Percentiles rank a stretch among this genome's conserved stretches.
Evolutionary conservation across 1,140 invertebrate species (phyloP).

Genomic region (Bombus consobrinus): DNA sequence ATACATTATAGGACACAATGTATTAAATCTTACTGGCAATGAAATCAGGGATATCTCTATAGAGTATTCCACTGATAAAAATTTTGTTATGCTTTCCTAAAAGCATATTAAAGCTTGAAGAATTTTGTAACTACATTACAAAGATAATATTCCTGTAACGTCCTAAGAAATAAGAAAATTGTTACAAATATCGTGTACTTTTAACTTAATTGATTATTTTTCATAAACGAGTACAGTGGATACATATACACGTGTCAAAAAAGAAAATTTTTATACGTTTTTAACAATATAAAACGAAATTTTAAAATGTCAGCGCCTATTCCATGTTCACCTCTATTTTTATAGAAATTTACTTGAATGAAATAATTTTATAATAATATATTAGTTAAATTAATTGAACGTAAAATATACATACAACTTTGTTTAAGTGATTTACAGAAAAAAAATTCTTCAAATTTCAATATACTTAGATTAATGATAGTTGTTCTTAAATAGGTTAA

Average conservation of each 20-base stretch:
- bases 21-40: slow-evolving; percentile 59
- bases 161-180: background rate
- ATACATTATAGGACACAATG: slow-evolving; percentile 51
- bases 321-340: background rate
- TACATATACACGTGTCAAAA: background rate
- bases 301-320: background rate
- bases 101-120: slow-evolving; percentile 35
- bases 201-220: background rate
- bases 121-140: slow-evolving; percentile 35
- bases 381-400: background rate
- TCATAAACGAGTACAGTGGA: background rate
- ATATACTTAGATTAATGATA: slow-evolving; percentile 31
- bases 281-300: background rate
- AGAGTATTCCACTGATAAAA: slow-evolving; percentile 19
- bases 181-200: background rate
- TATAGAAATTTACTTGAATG: background rate
- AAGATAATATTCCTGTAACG: background rate
- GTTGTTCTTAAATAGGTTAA: slow-evolving; percentile 44
- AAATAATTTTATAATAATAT: background rate
- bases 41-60: slow-evolving; percentile 36
- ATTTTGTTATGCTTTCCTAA: slow-evolving; percentile 45
- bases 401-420: background rate
- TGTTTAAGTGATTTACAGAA: background rate
- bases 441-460: slow-evolving; percentile 50
- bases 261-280: background rate